phyloP scores from a whole-genome alignment of 2,797 vertebrate genomes.

The Chaetophractus vellerosus region DNA sequence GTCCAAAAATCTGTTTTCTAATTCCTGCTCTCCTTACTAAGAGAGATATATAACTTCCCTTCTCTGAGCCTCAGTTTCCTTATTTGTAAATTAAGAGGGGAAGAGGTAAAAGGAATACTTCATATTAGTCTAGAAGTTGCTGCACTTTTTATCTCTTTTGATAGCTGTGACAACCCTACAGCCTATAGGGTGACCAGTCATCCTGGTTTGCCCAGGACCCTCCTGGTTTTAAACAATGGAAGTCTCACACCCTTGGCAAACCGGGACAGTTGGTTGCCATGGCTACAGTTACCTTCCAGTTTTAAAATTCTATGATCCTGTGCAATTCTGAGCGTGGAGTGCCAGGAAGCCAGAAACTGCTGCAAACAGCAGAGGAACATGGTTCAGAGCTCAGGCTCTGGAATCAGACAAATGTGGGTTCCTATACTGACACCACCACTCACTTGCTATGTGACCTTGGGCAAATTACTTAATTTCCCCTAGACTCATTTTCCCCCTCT shows the following conservation, averaged over 20 bases:
- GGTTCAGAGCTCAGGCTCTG: background rate
- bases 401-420: background rate
- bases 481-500: conserved; percentile 67
- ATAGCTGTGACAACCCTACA: background rate
- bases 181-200: background rate
- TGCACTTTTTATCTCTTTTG: background rate
- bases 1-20: background rate
- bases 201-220: background rate
- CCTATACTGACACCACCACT: conserved; percentile 47
- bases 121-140: background rate
- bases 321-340: background rate
- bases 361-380: background rate
- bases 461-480: conserved; percentile 71
- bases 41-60: background rate
- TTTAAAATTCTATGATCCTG: background rate
- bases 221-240: background rate
- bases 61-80: conserved; percentile 31
- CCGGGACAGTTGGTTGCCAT: background rate
- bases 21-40: background rate
- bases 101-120: background rate
- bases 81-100: background rate
- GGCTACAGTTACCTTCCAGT: background rate
- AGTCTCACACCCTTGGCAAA: background rate
- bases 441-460: conserved; percentile 12
- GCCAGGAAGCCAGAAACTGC: background rate